Base-by-base conservation (phyloP, 2,797 vertebrate species). In the Falco naumanni region DNA sequence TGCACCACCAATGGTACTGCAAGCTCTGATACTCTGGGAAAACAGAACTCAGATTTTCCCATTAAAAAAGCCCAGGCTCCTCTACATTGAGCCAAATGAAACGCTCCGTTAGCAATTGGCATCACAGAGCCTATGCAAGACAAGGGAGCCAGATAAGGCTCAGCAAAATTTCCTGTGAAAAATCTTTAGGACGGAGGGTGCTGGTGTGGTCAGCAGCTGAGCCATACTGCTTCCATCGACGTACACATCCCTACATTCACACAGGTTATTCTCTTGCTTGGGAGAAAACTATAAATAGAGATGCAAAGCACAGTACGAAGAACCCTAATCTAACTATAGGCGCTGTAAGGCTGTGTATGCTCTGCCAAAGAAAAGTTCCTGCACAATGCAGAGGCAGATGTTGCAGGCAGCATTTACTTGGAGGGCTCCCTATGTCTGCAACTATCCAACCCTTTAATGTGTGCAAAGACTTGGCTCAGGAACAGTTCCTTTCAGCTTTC, bases 361-460 rank as follows among this genome's bases (percentile, higher is more conserved):
- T 85, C 87, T 94, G 93, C 95, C 90, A 87, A 94, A 79, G 79
- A 80, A 33, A 83, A 93, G 74, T 59, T 93, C 63, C 74, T 69
- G 81, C 80, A 93, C 77, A 87, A 86, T 37, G 50, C 85, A 94
- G 74, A 82, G 90, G 84, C 95, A 96, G 93, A 93, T 95, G 92
- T 86, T 93, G 85, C 86, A 86, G 72, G 80, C 88, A 96, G 77
- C 83, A 70, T 57, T 84, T 69, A 47, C 90, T 93, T 92, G 90
- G 54, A 92, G 90, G 70, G 56, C 43, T 94, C 92, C 80, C 51
- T 94, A 59, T 72, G 84, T 87, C 88, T 93, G 69, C 93, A 94
- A 31, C 45, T 79, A 71, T 83, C 83, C 66, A 90, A 3, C 17
- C 43, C 68, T 72, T 75, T 81, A 69, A 70, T 31, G 48, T 60